Evolutionary conservation across 2,888 invertebrate genomes (phyloP).

Genomic region (Nasonia oneida): DNA sequence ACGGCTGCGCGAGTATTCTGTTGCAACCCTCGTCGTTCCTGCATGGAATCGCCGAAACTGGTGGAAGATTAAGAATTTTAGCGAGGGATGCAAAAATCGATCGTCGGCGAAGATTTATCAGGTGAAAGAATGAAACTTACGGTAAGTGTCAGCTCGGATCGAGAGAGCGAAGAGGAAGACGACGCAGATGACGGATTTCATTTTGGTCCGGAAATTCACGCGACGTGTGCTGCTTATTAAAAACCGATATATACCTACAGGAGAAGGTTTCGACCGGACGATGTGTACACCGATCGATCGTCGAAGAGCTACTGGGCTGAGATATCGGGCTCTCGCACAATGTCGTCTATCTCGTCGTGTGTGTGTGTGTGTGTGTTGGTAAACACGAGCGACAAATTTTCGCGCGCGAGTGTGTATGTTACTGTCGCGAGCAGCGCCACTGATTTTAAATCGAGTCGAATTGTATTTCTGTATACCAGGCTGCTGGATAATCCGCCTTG

Average conservation of each 20-base stretch:
- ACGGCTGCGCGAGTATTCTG: not conserved
- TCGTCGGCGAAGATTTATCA: not conserved
- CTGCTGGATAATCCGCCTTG: not conserved
- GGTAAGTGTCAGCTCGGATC: conserved; percentile 6
- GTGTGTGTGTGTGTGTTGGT: too few species aligned
- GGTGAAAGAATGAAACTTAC: conserved; percentile 13
- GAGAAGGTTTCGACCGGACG: not conserved
- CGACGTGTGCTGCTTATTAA: too few species aligned
- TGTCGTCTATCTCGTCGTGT: not conserved
- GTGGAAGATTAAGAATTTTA: not conserved
- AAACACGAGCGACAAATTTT: not conserved
- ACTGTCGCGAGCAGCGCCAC: not conserved
- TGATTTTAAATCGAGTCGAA: not conserved
- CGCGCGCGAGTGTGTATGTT: not conserved
- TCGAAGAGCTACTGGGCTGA: conserved; percentile 23
- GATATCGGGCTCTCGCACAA: not conserved
- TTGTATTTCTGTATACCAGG: not conserved
- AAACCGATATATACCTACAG: not conserved
- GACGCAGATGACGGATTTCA: conserved; percentile 28
- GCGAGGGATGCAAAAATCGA: too few species aligned
- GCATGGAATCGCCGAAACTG: conserved; percentile 40
- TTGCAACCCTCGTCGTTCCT: conserved; percentile 1
- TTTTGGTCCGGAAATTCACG: not conserved
- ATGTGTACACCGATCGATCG: conserved; percentile 22
- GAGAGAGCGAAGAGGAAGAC: not conserved